phyloP scores from a whole-genome alignment of 1,140 invertebrate species.

The Apis florea region DNA sequence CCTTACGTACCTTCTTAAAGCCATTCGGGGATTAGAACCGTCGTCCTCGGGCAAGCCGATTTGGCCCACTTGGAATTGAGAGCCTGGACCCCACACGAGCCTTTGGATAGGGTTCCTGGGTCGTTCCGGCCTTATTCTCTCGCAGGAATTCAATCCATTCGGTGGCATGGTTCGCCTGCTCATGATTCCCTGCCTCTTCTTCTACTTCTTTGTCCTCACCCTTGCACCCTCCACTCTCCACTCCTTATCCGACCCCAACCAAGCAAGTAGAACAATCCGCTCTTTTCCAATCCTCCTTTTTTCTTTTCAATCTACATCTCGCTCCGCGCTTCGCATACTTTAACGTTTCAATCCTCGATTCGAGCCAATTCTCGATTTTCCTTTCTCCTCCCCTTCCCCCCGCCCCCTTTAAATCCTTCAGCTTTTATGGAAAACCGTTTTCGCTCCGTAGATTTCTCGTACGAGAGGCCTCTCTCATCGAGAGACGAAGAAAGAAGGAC shows the following conservation, averaged over 20 bases:
- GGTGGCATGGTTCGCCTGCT: slow-evolving; percentile 60
- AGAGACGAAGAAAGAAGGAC: background rate
- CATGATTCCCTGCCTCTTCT: slow-evolving; percentile 53
- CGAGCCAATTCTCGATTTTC: background rate
- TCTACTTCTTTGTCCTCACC: no score
- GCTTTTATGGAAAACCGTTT: no score
- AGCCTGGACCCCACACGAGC: slow-evolving; percentile 68
- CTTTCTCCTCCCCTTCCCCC: no score
- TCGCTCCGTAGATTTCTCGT: background rate
- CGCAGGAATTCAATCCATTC: slow-evolving; percentile 70
- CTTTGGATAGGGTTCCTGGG: slow-evolving; percentile 72
- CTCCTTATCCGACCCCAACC: no score
- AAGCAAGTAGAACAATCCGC: background rate
- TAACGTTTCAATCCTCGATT: background rate
- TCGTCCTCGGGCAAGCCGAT: slow-evolving; percentile 81
- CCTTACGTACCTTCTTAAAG: slow-evolving; percentile 82
- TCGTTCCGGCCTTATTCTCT: slow-evolving; percentile 73
- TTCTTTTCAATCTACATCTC: no score
- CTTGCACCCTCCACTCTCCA: no score
- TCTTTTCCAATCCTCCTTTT: no score
- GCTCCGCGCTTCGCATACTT: no score
- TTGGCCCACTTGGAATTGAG: slow-evolving; percentile 77
- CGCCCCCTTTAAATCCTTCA: no score
- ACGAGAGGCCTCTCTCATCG: background rate
- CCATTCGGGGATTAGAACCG: slow-evolving; percentile 87